phyloP scores from a whole-genome alignment of 2,797 vertebrate genomes.

The Myotis planiceps region DNA sequence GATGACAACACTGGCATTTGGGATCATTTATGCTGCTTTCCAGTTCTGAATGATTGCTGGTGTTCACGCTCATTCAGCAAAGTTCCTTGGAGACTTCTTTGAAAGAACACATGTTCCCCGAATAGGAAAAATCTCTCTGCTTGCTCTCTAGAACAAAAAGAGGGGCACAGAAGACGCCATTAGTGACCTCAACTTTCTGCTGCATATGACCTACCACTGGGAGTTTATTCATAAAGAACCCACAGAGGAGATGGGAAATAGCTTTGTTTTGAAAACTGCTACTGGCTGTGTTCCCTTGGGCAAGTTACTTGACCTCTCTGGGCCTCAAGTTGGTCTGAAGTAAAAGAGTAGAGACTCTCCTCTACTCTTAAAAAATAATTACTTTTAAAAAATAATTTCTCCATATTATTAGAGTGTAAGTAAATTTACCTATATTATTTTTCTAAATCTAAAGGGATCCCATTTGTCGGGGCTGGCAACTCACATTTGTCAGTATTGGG shows the following conservation, averaged over 20 bases:
- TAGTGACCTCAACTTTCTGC: background rate
- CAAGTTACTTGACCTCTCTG: slow-evolving; percentile 10
- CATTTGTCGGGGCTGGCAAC: background rate
- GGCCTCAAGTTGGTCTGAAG: background rate
- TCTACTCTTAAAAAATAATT: background rate
- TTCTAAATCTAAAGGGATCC: background rate
- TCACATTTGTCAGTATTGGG: background rate
- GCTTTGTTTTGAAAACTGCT: background rate
- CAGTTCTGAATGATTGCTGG: background rate
- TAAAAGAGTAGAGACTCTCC: background rate
- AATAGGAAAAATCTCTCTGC: background rate
- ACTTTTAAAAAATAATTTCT: background rate
- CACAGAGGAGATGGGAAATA: background rate
- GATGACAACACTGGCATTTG: slow-evolving; percentile 7
- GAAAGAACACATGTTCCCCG: background rate
- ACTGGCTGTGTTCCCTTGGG: background rate
- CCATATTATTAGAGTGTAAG: background rate
- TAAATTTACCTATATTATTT: background rate
- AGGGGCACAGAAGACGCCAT: background rate
- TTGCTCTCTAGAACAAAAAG: background rate
- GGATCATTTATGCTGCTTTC: slow-evolving; percentile 41
- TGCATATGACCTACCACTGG: background rate
- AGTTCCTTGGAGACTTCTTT: slow-evolving; percentile 3
- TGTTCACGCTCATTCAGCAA: slow-evolving; percentile 54
- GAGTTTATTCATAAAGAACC: background rate